Evolutionary conservation across 2,113 vertebrate species (phyloP), one percentile per base, ranked within the genome.

Genomic region (Naja naja): DNA sequence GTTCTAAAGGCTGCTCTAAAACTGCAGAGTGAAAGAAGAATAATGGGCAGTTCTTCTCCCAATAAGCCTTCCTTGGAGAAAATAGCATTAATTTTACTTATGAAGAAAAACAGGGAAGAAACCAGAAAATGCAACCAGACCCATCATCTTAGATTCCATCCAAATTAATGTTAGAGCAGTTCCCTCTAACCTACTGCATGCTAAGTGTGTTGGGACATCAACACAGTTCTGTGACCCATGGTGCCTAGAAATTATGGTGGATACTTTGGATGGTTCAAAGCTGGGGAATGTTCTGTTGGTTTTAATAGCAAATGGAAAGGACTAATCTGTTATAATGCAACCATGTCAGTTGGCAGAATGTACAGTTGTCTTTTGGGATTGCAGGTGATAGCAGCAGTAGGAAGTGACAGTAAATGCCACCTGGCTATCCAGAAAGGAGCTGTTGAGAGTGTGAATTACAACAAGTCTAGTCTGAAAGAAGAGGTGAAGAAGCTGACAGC

Each of bases 301-400:
- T 81, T 81, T 43, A 43, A 81, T 34, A 1, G 1, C 6, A 1
- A 53, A 34, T 16, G 27, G n/a, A 39, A 53, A 54, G n/a, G 60
- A 47, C 52, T 90, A 16, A 47, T n/a, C 58, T 39, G 49, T 10
- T 90, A n/a, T 22, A 45, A 43, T 53, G 43, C 53, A 49, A 20
- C 43, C 3, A 16, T 25, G 9, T 47, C 25, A 91, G 34, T 23
- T 56, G 87, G 27, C n/a, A 34, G 49, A 47, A 22, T 30, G 12
- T 85, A 22, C 9, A 64, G 11, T 11, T 39, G 14, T 53, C 47
- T 69, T 89, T 11, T 95, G 87, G 3, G 14, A 16, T 2, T 56
- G n/a, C 89, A 93, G 96, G 96, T 95, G 27, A 94, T 34, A 88
- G 94, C 60, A 10, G 96, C 95, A 23, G 91, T 96, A 0, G 95